Base-by-base conservation (phyloP, 2,888 invertebrate species). In the Asteroscopus sphinx region DNA sequence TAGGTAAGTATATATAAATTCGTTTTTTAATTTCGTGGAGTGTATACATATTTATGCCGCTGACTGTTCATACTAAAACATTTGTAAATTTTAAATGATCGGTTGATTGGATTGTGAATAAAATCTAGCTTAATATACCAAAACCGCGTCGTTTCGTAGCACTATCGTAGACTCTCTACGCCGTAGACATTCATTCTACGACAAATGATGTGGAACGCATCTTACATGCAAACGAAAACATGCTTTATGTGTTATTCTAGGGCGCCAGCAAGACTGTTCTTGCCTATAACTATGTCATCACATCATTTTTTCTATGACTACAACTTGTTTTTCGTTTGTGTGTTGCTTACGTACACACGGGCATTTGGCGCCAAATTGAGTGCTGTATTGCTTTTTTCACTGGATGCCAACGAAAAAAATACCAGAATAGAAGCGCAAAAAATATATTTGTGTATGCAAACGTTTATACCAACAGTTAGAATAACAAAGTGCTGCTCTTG, bases 91-190 rank as follows among this genome's bases (percentile, higher is more conserved):
- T 8, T 8, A 15, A 35, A 35, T n/a, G 17, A 11, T 28, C 28
- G 7, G 2, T 17, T 17, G n/a, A 37, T 17, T 11, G 0, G 1
- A 3, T 11, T 32, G 9, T 11, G 3, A 11, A 32, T 15, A 32
- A 32, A 30, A 32, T 16, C 7, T 11, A 17, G n/a, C 16, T 9
- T n/a, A n/a, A n/a, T n/a, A 12, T 33, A 33, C 33, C 8, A 21
- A 21, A 44, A n/a, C 12, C 3, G 13, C 44, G 44, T 44, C 21
- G 30, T 37, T 8, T 15, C 39, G 46, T 54, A 46, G 47, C 28
- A 9, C 11, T 37, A 15, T 32, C 64, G 73, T 70, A 67, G 74
- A 56, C 33, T n/a, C 26, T 42, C 75, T 74, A 75, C 75, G 70
- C 17, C 76, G 76, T 76, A 76, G 71, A 36, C 15, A 39, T 33